Evolutionary conservation across 1,140 invertebrate genomes (phyloP).

Genomic region (Solenopsis invicta): DNA sequence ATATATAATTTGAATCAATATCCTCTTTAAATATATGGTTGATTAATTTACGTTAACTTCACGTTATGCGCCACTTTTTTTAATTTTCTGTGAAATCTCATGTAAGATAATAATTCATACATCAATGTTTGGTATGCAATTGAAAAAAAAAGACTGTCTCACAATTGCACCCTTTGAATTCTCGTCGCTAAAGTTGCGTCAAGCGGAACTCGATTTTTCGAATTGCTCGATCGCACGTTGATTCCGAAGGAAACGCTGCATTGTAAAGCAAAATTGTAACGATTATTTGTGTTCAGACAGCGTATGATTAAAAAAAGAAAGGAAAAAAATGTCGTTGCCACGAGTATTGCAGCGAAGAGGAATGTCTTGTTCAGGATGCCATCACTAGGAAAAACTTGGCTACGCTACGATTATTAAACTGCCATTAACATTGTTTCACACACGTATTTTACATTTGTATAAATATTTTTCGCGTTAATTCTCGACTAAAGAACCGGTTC

Average conservation of each 20-base stretch:
- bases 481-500: not conserved
- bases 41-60: not conserved
- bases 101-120: not conserved
- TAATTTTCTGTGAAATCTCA: not conserved
- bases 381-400: not conserved
- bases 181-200: not conserved
- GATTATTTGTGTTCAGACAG: conserved; percentile 12
- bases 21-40: not conserved
- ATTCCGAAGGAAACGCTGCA: not conserved
- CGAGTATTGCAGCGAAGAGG: not conserved
- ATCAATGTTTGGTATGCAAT: not conserved
- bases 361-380: not conserved
- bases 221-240: not conserved
- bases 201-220: conserved; percentile 8
- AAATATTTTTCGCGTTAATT: not conserved
- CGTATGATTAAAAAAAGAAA: not conserved
- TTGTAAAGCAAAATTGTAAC: conserved; percentile 13
- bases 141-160: not conserved
- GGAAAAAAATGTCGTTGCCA: not conserved
- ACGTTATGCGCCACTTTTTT: not conserved
- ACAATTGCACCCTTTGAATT: not conserved
- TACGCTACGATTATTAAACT: not conserved
- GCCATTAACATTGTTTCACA: not conserved
- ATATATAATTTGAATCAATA: conserved; percentile 3
- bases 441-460: conserved; percentile 8